These are phyloP conservation scores for Cephus runcator DNA, from an alignment of 2,888 invertebrate genomes.

Conservation along the genomic window DNA sequence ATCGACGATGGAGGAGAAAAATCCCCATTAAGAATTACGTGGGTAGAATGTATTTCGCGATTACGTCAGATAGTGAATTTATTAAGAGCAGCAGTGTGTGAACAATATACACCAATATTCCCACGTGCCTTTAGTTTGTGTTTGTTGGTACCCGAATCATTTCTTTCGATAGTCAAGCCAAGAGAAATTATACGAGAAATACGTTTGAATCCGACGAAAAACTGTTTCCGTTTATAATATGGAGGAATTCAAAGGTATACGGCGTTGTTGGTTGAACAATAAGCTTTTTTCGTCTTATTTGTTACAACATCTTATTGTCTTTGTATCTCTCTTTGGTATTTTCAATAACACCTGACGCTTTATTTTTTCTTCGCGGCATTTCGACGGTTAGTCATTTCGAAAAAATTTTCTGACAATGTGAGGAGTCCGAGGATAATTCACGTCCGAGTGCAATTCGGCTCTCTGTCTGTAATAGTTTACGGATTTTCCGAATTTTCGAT, in stretches of 20 bases:
- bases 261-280: background rate
- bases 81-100: background rate
- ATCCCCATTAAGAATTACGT: background rate
- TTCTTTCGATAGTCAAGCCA: background rate
- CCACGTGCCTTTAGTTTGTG: background rate
- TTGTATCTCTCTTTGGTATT: background rate
- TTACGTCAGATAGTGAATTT: background rate
- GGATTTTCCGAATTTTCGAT: background rate
- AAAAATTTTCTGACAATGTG: background rate
- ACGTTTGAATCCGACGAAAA: background rate
- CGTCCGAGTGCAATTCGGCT: background rate
- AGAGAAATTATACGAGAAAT: too few relatives aligned
- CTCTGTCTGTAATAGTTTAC: background rate
- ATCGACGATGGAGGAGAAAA: background rate
- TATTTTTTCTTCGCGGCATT: background rate
- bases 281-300: background rate
- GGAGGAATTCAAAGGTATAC: background rate
- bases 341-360: background rate
- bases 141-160: background rate
- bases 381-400: background rate
- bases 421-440: background rate
- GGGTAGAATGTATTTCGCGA: background rate
- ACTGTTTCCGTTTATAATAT: background rate
- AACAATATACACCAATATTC: background rate
- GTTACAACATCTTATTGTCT: background rate